Base-by-base conservation (phyloP, 2,797 vertebrate genomes). In the Sitta carolinensis region DNA sequence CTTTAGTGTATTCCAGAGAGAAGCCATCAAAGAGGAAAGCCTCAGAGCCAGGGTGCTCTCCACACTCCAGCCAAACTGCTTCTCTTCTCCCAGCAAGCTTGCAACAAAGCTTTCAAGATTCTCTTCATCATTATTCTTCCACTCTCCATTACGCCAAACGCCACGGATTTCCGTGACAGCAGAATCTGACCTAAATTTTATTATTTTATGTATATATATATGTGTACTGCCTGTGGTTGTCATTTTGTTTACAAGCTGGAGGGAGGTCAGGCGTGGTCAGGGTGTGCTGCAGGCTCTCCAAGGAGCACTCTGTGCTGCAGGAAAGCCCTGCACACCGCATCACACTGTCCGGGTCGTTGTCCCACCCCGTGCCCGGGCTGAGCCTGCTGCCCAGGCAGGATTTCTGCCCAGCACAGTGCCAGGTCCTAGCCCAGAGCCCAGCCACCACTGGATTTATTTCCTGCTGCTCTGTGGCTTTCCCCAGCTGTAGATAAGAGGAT, bases 381-480 rank as follows among this genome's bases (percentile, higher is more conserved):
- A 61, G n/a, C 16, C 10, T 30, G 80, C 74, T 22, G 30, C 26
- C 66, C 64, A 10, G n/a, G n/a, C 79, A 76, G 59, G 69, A 48
- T 54, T 62, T 63, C 43, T 77, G 77, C 5, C 7, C 77, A n/a
- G 63, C 76, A 1, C 5, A 0, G 17, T 13, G 50, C 82, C 40
- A 1, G 0, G 26, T 1, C 0, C 59, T 30, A 0, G 25, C 59
- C 18, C 52, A 43, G 66, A 68, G 73, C 80, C 55, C 50, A 34
- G 59, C 34, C 29, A 40, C 10, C 40, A 2, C 13, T 55, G n/a
- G 52, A 32, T 70, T 79, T 8, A 64, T 82, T 87, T 50, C 27
- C 77, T 88, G 73, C 51, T 6, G 0, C 43, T 67, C 74, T 5
- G 59, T 6, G 14, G 5, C 38, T 77, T 70, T 42, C 68, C 74